Base-by-base conservation (phyloP, 2,888 invertebrate genomes). In the Schizotus pectinicornis region DNA sequence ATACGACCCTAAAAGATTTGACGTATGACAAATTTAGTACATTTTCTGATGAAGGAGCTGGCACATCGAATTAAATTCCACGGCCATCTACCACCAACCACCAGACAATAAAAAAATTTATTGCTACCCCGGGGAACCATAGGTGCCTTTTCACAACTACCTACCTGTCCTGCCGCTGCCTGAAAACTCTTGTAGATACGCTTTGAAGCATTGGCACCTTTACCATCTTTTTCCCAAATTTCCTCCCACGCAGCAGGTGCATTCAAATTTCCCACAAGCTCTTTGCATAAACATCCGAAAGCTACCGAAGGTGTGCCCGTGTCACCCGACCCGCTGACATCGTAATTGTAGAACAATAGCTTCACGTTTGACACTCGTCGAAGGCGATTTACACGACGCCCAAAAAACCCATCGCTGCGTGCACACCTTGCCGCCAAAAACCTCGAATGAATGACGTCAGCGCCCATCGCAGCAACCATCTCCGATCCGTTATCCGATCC, bases 291-390 rank as follows among this genome's bases (percentile, higher is more conserved):
- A 56, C 45, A 56, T 56, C 9, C 6, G 36, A 56, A 52, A 52
- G 47, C 57, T 57, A 57, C 57, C 38, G 57, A 52, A 51, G 56
- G 56, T 47, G 51, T 56, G 56, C 6, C 51, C 35, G 7, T 52
- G 57, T 57, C 57, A 57, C 43, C 49, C 43, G 51, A 54, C 47
- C 42, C 53, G 47, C 55, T 61, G 63, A 67, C 66, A 67, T 61
- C 55, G 59, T 64, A 67, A 67, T 66, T 61, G 59, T 59, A 46
- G 62, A 66, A 66, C 66, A 66, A 66, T 65, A 50, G 58, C 58
- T 59, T 41, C 48, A 51, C 47, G 48, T 51, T 50, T 62, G 63
- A 64, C 63, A 64, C 50, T 65, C 58, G 63, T 62, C 62, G 58
- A 55, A 54, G 48, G 45, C 39, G 52, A 54, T 45, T 51, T 56